Conservation (phyloP, 2,797 vertebrate species). For the Prunella strophiata region DNA sequence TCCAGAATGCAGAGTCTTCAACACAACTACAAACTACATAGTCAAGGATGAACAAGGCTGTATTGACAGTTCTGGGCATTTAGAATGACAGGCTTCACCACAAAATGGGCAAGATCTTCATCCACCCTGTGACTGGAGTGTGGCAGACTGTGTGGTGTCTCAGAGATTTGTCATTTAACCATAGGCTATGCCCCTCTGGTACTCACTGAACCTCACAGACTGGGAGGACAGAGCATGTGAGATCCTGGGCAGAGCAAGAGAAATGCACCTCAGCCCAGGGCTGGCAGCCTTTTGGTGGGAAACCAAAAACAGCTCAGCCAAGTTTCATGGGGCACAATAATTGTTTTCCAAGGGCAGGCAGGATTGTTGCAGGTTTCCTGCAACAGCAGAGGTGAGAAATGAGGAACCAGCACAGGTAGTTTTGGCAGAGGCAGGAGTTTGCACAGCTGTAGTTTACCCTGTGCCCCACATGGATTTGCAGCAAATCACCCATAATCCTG, state of each 20-base stretch:
- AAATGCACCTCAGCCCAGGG: not conserved
- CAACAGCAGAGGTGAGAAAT: not conserved
- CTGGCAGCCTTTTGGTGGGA: not conserved
- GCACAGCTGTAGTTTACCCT: not conserved
- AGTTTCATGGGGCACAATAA: not conserved
- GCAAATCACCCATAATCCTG: not conserved
- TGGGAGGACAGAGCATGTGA: not conserved
- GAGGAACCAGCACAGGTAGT: fast-evolving
- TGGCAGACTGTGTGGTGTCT: not conserved
- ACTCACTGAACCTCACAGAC: not conserved
- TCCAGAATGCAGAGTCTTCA: not conserved
- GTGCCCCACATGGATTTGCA: not conserved
- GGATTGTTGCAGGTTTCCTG: not conserved
- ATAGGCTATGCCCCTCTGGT: not conserved
- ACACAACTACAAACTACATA: not conserved
- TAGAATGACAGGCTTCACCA: not conserved
- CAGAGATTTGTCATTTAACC: not conserved
- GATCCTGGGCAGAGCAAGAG: not conserved
- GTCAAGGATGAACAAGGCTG: not conserved
- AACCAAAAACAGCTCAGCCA: not conserved
- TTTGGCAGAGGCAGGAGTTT: not conserved
- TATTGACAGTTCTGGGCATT: not conserved
- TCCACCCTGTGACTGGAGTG: too few relatives aligned
- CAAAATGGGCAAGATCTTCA: not conserved
- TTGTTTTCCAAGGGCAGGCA: not conserved